Evolutionary conservation across 2,113 vertebrate species (phyloP).

Genomic region (Symphodus melops): DNA sequence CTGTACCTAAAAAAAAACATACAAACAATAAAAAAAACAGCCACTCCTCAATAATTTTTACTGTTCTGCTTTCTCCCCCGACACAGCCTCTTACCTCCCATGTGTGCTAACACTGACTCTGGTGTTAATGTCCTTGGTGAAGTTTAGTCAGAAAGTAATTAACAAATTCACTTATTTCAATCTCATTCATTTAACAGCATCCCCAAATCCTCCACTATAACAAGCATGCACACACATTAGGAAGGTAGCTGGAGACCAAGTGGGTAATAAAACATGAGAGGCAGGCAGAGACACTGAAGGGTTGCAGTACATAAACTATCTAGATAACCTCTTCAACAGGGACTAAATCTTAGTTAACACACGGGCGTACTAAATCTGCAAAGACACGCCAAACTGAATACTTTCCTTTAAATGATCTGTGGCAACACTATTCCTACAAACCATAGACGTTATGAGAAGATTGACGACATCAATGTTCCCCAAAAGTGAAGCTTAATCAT

Average conservation of each 20-base stretch:
- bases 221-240: constrained; percentile 12
- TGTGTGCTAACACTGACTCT: not conserved
- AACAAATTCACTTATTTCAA: constrained; percentile 22
- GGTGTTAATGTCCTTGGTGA: constrained; percentile 22
- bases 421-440: constrained; percentile 23
- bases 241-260: constrained; percentile 20
- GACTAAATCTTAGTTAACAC: constrained; percentile 46
- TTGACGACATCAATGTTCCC: too few relatives aligned
- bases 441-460: too few relatives aligned
- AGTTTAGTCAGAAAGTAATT: constrained; percentile 21
- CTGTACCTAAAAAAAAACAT: not conserved
- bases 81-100: constrained; percentile 28
- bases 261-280: constrained; percentile 13
- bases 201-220: not conserved
- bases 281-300: constrained; percentile 13
- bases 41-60: not conserved
- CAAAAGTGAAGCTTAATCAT: too few relatives aligned
- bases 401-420: constrained; percentile 38
- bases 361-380: constrained; percentile 28
- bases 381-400: constrained; percentile 30
- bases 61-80: not conserved
- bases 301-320: constrained; percentile 28
- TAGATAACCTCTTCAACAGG: constrained; percentile 39
- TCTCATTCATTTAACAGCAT: constrained; percentile 47
- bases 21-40: not conserved